Conservation (phyloP, 2,888 invertebrate species). For the Timema cristinae region DNA sequence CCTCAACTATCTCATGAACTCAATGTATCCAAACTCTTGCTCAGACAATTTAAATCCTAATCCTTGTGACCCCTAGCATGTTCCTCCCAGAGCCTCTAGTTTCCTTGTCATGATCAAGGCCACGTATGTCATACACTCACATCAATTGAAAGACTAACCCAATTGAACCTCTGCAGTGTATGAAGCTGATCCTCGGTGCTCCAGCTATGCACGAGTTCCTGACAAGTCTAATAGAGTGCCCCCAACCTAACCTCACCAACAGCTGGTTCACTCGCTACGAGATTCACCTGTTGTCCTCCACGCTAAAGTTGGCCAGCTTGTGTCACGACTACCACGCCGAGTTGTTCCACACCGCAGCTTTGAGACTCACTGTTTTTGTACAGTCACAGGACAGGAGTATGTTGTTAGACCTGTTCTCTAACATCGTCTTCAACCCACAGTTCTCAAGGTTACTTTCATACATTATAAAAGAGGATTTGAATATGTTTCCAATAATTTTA, state of each 20-base stretch:
- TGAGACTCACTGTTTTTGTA: slow-evolving; percentile 31
- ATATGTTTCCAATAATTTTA: too few species aligned
- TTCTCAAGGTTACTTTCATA: slow-evolving; percentile 34
- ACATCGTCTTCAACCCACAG: slow-evolving; percentile 39
- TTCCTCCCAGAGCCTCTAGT: too few species aligned
- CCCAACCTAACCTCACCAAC: slow-evolving; percentile 23
- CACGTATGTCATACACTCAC: too few species aligned
- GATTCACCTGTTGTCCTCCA: slow-evolving; percentile 38
- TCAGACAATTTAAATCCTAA: too few species aligned
- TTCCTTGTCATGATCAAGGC: too few species aligned
- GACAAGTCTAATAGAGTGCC: slow-evolving; percentile 33
- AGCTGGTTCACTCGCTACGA: slow-evolving; percentile 42
- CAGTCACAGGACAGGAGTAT: slow-evolving; percentile 42
- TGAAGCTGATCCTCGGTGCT: slow-evolving; percentile 1
- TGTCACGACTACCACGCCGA: slow-evolving; percentile 40
- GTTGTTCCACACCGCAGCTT: slow-evolving; percentile 18
- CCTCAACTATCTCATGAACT: too few species aligned
- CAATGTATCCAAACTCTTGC: too few species aligned
- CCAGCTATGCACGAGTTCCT: slow-evolving; percentile 35
- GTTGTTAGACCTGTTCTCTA: slow-evolving; percentile 40
- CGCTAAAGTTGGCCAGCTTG: slow-evolving; percentile 35
- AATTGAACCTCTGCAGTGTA: neutral
- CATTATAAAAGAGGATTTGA: too few species aligned
- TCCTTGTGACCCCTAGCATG: too few species aligned
- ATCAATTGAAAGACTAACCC: too few species aligned